These are phyloP conservation scores for Pseudobourletiella spinata DNA, from an alignment of 1,140 invertebrate species.

Conservation along the genomic window DNA sequence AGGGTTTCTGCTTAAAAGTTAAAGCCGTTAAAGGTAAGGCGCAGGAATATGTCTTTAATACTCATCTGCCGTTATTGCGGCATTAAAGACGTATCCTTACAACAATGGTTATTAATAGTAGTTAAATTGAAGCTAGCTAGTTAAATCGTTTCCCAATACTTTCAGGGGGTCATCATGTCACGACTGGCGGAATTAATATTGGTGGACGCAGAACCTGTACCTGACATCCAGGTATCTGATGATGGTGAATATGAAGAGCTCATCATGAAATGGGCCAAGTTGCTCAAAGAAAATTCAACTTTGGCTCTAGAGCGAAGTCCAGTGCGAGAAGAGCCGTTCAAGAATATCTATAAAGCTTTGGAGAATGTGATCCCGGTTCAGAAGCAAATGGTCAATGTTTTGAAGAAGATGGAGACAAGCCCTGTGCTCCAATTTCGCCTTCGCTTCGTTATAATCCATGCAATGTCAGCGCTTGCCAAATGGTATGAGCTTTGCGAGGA, in stretches of 20 bases:
- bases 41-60: too few species aligned
- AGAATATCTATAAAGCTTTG: conserved; percentile 28
- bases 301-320: background rate
- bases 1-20: too few species aligned
- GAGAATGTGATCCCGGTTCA: background rate
- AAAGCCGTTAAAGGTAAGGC: too few species aligned
- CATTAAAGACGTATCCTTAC: too few species aligned
- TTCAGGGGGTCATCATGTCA: too few species aligned
- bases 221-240: too few species aligned
- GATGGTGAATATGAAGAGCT: background rate
- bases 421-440: conserved; percentile 12
- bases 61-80: too few species aligned
- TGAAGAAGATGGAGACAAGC: background rate
- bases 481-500: conserved; percentile 31
- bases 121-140: background rate
- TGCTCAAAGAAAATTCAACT: background rate
- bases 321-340: conserved; percentile 20
- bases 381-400: conserved; percentile 1
- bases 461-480: conserved; percentile 25
- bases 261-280: background rate
- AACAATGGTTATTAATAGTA: background rate
- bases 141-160: too few species aligned
- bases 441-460: conserved; percentile 23
- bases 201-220: too few species aligned
- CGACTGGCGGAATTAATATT: too few species aligned